Conservation (phyloP, 1,140 invertebrate genomes). For the Chymomyza costata region DNA sequence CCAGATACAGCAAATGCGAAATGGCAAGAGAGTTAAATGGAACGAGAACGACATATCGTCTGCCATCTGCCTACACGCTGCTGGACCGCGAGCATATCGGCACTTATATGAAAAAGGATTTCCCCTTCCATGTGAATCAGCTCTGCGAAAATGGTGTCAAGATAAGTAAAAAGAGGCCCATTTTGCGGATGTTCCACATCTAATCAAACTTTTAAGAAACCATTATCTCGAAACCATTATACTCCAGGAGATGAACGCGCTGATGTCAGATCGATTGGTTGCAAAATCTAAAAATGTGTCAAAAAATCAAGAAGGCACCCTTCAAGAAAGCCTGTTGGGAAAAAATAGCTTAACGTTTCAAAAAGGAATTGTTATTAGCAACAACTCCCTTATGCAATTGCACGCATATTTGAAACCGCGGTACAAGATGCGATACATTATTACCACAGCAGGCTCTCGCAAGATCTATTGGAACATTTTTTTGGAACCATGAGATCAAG, state of each 20-base stretch:
- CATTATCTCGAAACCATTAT: constrained; percentile 1
- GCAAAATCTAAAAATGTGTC: background rate
- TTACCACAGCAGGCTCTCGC: constrained; percentile 9
- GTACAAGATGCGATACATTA: constrained; percentile 7
- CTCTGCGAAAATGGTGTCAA: constrained; percentile 5
- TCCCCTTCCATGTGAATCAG: constrained; percentile 3
- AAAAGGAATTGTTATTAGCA: constrained; percentile 5
- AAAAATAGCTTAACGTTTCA: background rate
- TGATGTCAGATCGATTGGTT: background rate
- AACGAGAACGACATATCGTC: constrained; percentile 3
- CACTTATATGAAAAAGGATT: constrained; percentile 14
- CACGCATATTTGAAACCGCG: background rate
- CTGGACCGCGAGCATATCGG: constrained; percentile 17
- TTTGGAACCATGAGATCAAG: constrained; percentile 18
- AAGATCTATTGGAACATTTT: constrained; percentile 16
- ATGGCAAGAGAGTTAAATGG: constrained; percentile 13
- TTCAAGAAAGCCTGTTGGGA: background rate
- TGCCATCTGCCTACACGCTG: constrained; percentile 5
- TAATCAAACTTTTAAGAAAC: constrained; percentile 3
- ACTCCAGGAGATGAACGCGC: background rate
- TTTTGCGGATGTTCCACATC: constrained; percentile 4
- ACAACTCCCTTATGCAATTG: background rate
- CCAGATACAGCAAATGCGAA: too few species aligned
- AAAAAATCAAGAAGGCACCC: background rate
- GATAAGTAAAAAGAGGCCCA: background rate